Base-by-base conservation (phyloP, 2,113 vertebrate species). In the Tenebrosternarchus preto region DNA sequence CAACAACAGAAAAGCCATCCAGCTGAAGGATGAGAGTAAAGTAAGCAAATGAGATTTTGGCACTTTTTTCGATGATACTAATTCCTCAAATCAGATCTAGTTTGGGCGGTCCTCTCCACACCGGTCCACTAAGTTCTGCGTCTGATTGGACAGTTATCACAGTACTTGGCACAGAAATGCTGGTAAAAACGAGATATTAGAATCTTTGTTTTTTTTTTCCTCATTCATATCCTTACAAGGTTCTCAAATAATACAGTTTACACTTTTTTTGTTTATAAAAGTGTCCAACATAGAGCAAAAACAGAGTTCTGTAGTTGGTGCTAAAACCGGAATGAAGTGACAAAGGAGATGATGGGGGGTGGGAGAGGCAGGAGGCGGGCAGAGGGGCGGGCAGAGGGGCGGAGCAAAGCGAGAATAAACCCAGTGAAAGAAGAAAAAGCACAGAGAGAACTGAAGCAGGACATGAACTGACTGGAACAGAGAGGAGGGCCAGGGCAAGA, bases 141-240 rank as follows among this genome's bases (percentile, higher is more conserved):
- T 73, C 84, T 88, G 85, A 90, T 88, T 89, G 88, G 90, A 92
- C 79, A 88, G 89, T 91, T 86, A 88, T 93, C 92, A 93, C 92
- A 93, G 92, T 93, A 93, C 93, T 93, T 93, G 93, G 91, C 92
- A 93, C 91, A 92, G 92, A 90, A 92, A 93, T 93, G 92, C 92
- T 93, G 92, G 92, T 93, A 93, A 92, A 93, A 94, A 93, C 87
- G 87, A 93, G 90, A 94, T 92, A 92, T 92, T 91, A 91, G 90
- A 93, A 92, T 91, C 90, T 92, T 89, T 80, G 88, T 89, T 88
- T 89, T 73, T 84, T 87, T 89, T 57, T 63, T 39, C 22, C 43
- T 90, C 89, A 89, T 92, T 92, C 89, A 91, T 92, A 90, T 91
- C 89, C 87, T 91, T 91, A 91, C 89, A 92, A 91, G 91, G 90